A percentile compares a stretch with the other conserved stretches of the same genome.
These are phyloP conservation scores for Tiliacea aurago DNA, from an alignment of 2,888 invertebrate species.

Conservation along the genomic window DNA sequence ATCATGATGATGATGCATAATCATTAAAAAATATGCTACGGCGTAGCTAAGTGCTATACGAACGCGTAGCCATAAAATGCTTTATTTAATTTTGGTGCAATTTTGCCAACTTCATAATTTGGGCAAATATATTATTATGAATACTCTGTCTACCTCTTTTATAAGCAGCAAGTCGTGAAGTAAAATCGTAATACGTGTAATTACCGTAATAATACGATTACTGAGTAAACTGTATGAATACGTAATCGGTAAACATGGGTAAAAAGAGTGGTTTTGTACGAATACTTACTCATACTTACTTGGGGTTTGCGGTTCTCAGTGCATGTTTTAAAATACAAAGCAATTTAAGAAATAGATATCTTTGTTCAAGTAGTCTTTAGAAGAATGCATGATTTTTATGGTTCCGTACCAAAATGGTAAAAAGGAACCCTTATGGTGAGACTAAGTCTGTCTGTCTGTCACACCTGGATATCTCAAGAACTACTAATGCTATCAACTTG, in stretches of 20 bases:
- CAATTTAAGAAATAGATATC: no score
- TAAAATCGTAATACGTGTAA: conserved; percentile 2
- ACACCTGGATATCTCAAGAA: no score
- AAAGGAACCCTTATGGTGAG: no score
- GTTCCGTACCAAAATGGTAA: no score
- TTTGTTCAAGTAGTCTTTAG: neutral
- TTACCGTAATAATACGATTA: conserved; percentile 11
- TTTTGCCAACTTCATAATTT: neutral
- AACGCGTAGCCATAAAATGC: neutral
- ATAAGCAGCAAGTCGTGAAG: conserved; percentile 15
- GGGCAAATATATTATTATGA: no score
- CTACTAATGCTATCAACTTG: no score
- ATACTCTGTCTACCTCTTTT: neutral
- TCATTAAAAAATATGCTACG: no score
- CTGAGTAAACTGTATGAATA: conserved; percentile 14
- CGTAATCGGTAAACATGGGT: conserved; percentile 3
- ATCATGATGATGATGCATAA: no score
- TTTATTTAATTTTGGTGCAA: neutral
- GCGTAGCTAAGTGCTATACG: neutral
- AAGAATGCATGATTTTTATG: neutral
- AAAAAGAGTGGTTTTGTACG: neutral
- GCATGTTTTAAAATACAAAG: neutral
- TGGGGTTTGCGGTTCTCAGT: conserved; percentile 25
- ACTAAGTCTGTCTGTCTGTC: no score
- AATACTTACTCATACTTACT: neutral